Conservation (phyloP, 2,113 vertebrate genomes). For the Ochotona curzoniae region DNA sequence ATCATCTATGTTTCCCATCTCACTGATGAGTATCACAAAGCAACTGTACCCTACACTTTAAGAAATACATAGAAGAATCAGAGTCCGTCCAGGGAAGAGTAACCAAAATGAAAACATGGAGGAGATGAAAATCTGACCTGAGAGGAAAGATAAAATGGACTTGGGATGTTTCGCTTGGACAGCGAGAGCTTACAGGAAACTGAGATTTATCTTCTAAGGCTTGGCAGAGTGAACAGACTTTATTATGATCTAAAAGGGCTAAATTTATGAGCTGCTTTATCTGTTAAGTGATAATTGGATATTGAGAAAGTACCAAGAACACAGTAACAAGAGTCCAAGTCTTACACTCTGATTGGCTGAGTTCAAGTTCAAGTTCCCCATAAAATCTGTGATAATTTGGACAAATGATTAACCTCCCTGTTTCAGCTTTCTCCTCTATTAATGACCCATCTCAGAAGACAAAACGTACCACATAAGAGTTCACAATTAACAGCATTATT, state of each 20-base stretch:
- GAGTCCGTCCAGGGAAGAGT: neutral
- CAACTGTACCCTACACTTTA: neutral
- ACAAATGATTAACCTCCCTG: neutral
- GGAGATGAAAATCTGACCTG: neutral
- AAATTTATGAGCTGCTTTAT: neutral
- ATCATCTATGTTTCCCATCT: neutral
- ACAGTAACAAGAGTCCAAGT: neutral
- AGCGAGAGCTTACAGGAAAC: neutral
- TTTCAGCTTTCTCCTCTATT: slow-evolving; percentile 6
- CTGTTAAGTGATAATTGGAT: slow-evolving; percentile 5
- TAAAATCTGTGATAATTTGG: neutral
- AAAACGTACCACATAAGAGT: neutral
- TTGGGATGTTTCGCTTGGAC: neutral
- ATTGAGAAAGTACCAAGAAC: neutral
- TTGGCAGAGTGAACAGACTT: neutral
- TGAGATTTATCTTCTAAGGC: neutral
- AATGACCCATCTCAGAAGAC: neutral
- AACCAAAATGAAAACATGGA: neutral
- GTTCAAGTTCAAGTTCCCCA: neutral
- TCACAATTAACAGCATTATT: neutral
- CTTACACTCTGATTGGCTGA: neutral
- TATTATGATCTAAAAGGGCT: neutral
- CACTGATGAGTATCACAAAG: neutral
- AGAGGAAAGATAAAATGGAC: neutral
- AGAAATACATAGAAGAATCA: neutral